These are phyloP conservation scores for Hesperia comma DNA, from an alignment of 2,888 invertebrate genomes.

Conservation along the genomic window DNA sequence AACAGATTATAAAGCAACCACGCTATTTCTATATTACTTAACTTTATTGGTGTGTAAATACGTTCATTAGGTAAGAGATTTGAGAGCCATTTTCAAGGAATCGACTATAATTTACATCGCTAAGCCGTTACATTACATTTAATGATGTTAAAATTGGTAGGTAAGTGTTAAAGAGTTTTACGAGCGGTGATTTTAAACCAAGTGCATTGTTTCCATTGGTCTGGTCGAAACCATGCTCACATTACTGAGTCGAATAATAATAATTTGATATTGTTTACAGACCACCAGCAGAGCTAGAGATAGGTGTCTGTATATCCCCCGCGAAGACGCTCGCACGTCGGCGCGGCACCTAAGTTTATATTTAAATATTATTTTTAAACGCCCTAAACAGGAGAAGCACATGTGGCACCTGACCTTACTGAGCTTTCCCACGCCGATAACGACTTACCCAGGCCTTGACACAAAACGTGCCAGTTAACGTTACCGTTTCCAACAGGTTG, in stretches of 20 bases:
- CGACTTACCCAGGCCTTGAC: conserved; percentile 62
- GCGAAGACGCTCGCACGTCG: conserved; percentile 62
- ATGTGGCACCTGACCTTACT: conserved; percentile 82
- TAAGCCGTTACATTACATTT: too few relatives aligned
- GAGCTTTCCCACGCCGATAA: conserved; percentile 78
- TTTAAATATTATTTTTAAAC: conserved; percentile 80
- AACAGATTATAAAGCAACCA: too few relatives aligned
- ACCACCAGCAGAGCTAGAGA: conserved; percentile 66
- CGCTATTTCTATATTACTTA: too few relatives aligned
- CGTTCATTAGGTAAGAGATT: too few relatives aligned
- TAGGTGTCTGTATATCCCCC: conserved; percentile 65
- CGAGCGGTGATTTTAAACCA: conserved; percentile 37
- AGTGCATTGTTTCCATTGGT: conserved; percentile 40
- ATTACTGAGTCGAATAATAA: conserved; percentile 66
- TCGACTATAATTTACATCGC: too few relatives aligned
- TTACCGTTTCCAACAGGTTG: conserved; percentile 51
- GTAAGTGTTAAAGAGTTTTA: conserved; percentile 24
- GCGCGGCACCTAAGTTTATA: conserved; percentile 65
- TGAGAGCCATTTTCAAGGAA: too few relatives aligned
- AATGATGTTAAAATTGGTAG: too few relatives aligned
- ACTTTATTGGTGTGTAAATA: too few relatives aligned
- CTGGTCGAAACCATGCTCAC: conserved; percentile 59
- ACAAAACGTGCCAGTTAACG: conserved; percentile 69
- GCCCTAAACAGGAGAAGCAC: conserved; percentile 75
- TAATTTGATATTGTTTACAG: conserved; percentile 74